Base-by-base conservation (phyloP, 2,113 vertebrate genomes). In the Nansenia antarctica region DNA sequence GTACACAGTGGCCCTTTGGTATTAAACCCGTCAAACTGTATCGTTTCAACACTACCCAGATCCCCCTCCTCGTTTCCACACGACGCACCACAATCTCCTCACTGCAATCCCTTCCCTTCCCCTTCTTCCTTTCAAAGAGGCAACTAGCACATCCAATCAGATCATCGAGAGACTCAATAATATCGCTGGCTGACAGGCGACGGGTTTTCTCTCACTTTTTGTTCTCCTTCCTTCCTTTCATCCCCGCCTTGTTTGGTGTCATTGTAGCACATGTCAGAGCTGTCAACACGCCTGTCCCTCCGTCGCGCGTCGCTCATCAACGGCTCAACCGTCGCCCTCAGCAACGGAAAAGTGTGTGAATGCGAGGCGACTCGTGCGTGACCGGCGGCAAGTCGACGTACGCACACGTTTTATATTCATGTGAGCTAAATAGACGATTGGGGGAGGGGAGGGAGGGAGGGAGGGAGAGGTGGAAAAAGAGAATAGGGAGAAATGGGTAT, bases 401-500 rank as follows among this genome's bases (percentile, higher is more conserved):
- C n/a, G 9, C 37, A 39, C n/a, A 39, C 39, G 53, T 22, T 24
- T 59, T 26, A 20, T 22, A 58, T 18, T n/a, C 27, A 37, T 49
- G 6, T 49, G 11, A 14, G n/a, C n/a, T 49, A 49, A 49, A 6
- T 6, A 49, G 20, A 35, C 8, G 3, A 35, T 1, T 9, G 11
- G 12, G n/a, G 39, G 9, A 9, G 31, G 35, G 4, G 15, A 42
- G 24, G 22, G 52, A 15, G 18, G 6, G 8, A 22, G 59, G 65
- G 27, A 30, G 27, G 49, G 8, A 34, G 26, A 42, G n/a, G 26
- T n/a, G n/a, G n/a, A n/a, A n/a, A n/a, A n/a, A n/a, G n/a, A n/a
- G n/a, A n/a, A n/a, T n/a, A n/a, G n/a, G 62, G 65, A 74, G 47
- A 76, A 82, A 57, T 65, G 45, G n/a, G 9, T 71, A 66, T 72